Evolutionary conservation across 1,140 invertebrate species (phyloP).

Genomic region (Rhyacophila brunnea): DNA sequence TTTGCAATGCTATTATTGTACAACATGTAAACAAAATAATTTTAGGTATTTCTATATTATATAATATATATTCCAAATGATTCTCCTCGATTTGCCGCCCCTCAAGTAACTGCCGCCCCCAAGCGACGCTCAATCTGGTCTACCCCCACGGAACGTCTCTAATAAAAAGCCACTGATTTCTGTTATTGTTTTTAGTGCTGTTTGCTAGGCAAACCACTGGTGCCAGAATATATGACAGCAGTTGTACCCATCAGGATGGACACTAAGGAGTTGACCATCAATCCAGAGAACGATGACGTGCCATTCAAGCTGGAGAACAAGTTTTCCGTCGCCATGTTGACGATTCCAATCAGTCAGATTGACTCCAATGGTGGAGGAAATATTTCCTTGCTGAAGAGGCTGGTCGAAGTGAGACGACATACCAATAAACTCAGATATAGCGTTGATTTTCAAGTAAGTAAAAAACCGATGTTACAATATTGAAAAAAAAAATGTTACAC

Average conservation of each 20-base stretch:
- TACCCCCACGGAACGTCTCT: too few relatives aligned
- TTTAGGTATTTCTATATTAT: too few relatives aligned
- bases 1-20: too few relatives aligned
- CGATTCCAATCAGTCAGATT: conserved; percentile 14
- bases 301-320: conserved; percentile 23
- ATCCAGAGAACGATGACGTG: conserved; percentile 1
- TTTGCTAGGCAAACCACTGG: conserved; percentile 13
- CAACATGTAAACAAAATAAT: too few relatives aligned
- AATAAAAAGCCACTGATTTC: too few relatives aligned
- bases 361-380: not conserved
- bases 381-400: conserved; percentile 14
- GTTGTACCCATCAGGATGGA: conserved; percentile 26
- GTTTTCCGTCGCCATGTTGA: conserved; percentile 30
- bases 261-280: conserved; percentile 8
- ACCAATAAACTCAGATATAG: conserved; percentile 14
- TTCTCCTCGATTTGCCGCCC: too few relatives aligned
- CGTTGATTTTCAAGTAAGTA: conserved; percentile 28
- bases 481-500: too few relatives aligned
- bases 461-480: too few relatives aligned
- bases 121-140: too few relatives aligned
- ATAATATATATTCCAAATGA: too few relatives aligned
- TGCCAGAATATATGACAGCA: conserved; percentile 26
- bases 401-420: conserved; percentile 21
- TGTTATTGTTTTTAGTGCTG: conserved; percentile 16
- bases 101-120: too few relatives aligned